phyloP scores from a whole-genome alignment of 2,888 invertebrate genomes.

The Amiota minor region DNA sequence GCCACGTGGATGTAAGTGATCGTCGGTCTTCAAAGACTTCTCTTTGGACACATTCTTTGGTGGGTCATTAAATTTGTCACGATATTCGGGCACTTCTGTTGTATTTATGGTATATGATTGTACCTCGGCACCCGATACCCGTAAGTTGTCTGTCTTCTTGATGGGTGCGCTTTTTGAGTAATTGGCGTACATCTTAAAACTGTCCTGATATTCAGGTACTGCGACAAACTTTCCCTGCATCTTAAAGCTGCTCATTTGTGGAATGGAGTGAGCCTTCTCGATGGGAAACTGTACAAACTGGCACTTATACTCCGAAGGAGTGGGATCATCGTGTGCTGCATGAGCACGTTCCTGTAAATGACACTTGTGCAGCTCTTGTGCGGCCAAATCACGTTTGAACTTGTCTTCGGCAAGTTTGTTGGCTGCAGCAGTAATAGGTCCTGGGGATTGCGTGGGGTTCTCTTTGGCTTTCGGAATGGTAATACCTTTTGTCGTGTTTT shows the following conservation, averaged over 20 bases:
- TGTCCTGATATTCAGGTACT: slow-evolving; percentile 71
- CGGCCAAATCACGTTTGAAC: slow-evolving; percentile 57
- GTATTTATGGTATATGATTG: slow-evolving; percentile 31
- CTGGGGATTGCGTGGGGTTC: slow-evolving; percentile 13
- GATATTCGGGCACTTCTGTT: slow-evolving; percentile 67
- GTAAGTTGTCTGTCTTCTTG: slow-evolving; percentile 70
- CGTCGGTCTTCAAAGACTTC: slow-evolving; percentile 64
- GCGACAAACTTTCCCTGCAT: slow-evolving; percentile 63
- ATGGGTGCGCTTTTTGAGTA: slow-evolving; percentile 72
- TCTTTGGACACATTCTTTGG: slow-evolving; percentile 59
- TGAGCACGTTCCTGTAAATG: slow-evolving; percentile 60
- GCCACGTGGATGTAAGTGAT: slow-evolving; percentile 67
- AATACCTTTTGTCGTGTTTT: slow-evolving; percentile 22
- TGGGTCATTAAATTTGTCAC: slow-evolving; percentile 68
- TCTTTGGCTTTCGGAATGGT: slow-evolving; percentile 26
- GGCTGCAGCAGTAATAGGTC: slow-evolving; percentile 30
- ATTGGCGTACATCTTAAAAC: slow-evolving; percentile 71
- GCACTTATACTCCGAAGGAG: slow-evolving; percentile 70
- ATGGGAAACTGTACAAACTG: slow-evolving; percentile 70
- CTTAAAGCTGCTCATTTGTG: slow-evolving; percentile 71
- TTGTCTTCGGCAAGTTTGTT: slow-evolving; percentile 55
- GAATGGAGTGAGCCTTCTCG: slow-evolving; percentile 72
- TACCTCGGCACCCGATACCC: slow-evolving; percentile 62
- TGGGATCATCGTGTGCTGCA: slow-evolving; percentile 51
- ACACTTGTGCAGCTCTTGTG: slow-evolving; percentile 58